These are phyloP conservation scores for Baryphthengus martii DNA, from an alignment of 2,113 vertebrate species.

Conservation along the genomic window DNA sequence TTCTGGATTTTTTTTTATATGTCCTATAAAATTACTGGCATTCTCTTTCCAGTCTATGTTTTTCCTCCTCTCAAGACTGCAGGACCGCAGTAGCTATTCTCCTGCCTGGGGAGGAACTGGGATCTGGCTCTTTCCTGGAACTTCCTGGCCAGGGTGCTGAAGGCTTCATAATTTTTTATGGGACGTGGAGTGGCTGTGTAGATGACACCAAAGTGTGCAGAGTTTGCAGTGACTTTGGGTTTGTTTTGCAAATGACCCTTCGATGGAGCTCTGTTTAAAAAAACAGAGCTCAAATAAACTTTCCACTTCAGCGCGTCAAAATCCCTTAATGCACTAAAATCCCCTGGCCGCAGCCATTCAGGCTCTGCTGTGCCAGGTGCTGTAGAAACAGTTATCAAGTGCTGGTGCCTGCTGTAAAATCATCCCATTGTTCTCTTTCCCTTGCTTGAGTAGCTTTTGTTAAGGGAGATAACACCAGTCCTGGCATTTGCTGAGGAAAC, in stretches of 20 bases:
- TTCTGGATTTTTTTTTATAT: neutral
- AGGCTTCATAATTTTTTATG: neutral
- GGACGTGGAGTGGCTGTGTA: neutral
- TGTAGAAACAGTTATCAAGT: constrained; percentile 20
- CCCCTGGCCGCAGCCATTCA: neutral
- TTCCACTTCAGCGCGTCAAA: constrained; percentile 46
- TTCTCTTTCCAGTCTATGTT: neutral
- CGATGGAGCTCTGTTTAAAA: neutral
- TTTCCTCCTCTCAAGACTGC: neutral
- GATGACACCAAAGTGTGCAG: neutral
- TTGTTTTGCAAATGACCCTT: constrained; percentile 35
- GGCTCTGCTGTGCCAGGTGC: constrained; percentile 29
- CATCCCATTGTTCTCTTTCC: neutral
- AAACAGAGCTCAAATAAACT: constrained; percentile 41
- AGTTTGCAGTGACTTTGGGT: neutral
- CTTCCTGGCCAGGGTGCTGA: neutral
- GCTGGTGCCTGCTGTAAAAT: constrained; percentile 18
- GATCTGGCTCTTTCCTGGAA: neutral
- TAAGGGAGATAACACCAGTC: constrained; percentile 4
- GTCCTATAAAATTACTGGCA: rapidly evolving
- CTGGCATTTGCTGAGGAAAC: neutral
- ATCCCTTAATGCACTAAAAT: constrained; percentile 43
- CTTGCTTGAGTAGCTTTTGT: constrained; percentile 1
- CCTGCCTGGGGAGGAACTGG: neutral
- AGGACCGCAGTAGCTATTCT: neutral